These are phyloP conservation scores for Cryptops parisi DNA, from an alignment of 2,888 invertebrate species.

Conservation along the genomic window DNA sequence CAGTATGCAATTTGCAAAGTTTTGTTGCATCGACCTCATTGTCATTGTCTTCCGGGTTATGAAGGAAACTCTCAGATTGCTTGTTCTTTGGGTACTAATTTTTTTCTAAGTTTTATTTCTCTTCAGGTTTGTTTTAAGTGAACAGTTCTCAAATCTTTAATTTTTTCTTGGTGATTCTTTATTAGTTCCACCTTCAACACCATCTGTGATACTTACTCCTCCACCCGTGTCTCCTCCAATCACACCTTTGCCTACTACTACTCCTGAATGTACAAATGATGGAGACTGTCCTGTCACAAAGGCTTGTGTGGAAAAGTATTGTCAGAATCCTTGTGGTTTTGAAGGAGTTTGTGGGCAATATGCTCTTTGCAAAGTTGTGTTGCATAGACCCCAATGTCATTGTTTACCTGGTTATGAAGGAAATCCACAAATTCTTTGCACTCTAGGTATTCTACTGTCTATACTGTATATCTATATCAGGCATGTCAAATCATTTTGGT, in stretches of 20 bases:
- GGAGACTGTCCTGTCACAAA: conserved; percentile 49
- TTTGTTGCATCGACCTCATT: conserved; percentile 62
- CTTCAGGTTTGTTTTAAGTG: too few relatives aligned
- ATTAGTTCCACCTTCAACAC: background rate
- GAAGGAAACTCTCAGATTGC: conserved; percentile 29
- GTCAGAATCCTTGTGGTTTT: conserved; percentile 21
- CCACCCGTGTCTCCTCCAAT: background rate
- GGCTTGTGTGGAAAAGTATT: conserved; percentile 59
- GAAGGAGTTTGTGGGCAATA: conserved; percentile 54
- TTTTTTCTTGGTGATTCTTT: too few relatives aligned
- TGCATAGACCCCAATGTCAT: conserved; percentile 64
- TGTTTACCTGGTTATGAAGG: conserved; percentile 66
- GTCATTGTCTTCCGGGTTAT: conserved; percentile 51
- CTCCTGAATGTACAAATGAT: conserved; percentile 19
- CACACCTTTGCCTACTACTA: conserved; percentile 21
- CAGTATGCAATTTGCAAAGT: conserved; percentile 53
- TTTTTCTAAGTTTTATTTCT: background rate
- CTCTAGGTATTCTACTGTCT: too few relatives aligned
- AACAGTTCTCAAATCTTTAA: too few relatives aligned
- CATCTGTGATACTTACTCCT: conserved; percentile 1
- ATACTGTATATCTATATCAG: too few relatives aligned
- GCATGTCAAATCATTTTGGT: background rate
- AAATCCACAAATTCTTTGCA: conserved; percentile 44
- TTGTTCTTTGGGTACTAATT: conserved; percentile 19
- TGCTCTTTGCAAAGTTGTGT: conserved; percentile 60